Evolutionary conservation across 2,797 vertebrate genomes (phyloP).

Genomic region (Calcarius lapponicus): DNA sequence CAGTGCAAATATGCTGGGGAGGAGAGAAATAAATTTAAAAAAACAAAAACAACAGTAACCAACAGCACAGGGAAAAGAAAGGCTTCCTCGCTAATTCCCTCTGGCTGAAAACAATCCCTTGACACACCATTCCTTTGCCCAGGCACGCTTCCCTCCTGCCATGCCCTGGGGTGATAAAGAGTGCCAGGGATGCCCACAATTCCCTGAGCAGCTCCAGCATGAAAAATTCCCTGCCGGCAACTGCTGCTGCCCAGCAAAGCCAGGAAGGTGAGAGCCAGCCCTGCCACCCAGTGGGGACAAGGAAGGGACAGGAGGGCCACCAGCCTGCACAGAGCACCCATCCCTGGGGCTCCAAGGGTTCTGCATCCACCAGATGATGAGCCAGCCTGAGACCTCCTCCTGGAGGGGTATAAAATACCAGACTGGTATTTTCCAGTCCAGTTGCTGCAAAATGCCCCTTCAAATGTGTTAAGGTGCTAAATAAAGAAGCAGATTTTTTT

Average conservation of each 20-base stretch:
- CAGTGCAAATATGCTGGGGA: neutral
- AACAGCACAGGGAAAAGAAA: neutral
- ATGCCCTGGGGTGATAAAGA: neutral
- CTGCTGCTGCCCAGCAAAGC: neutral
- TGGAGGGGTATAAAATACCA: neutral
- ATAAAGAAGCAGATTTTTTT: neutral
- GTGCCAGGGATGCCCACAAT: neutral
- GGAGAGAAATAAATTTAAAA: neutral
- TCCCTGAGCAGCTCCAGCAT: neutral
- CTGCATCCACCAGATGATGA: neutral
- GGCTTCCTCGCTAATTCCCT: neutral
- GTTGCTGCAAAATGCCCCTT: neutral
- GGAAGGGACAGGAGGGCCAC: neutral
- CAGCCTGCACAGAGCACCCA: neutral
- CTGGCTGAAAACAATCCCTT: neutral
- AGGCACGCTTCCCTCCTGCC: neutral
- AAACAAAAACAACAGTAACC: neutral
- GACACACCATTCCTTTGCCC: neutral
- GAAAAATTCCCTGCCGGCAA: neutral
- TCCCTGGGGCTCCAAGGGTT: neutral
- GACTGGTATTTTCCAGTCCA: neutral
- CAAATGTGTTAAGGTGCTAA: neutral
- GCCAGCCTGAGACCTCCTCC: neutral
- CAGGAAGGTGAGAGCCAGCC: neutral
- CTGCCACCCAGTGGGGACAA: conserved; percentile 40